These are phyloP conservation scores for Diplazon laetatorius DNA, from an alignment of 2,888 invertebrate genomes.

Conservation along the genomic window DNA sequence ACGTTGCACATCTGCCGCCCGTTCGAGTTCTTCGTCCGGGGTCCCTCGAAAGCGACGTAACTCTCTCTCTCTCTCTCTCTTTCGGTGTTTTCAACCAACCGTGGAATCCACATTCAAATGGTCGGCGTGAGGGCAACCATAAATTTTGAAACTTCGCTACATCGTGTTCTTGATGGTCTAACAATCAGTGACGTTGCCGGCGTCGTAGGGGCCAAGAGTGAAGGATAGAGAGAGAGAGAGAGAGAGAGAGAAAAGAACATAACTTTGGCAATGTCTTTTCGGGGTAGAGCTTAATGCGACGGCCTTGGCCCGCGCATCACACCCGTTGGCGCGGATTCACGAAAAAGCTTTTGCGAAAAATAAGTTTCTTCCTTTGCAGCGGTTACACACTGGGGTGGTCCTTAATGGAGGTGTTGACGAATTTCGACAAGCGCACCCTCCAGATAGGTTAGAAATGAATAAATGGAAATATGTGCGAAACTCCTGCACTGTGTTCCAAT, in stretches of 20 bases:
- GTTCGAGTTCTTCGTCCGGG: slow-evolving; percentile 39
- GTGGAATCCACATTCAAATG: slow-evolving; percentile 51
- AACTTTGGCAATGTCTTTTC: slow-evolving; percentile 34
- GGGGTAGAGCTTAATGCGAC: slow-evolving; percentile 16
- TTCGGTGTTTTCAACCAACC: no score
- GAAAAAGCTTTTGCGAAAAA: slow-evolving; percentile 6
- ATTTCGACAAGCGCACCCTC: no score
- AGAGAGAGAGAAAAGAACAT: background rate
- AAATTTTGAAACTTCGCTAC: slow-evolving; percentile 54
- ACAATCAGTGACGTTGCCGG: slow-evolving; percentile 48
- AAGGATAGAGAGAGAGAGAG: no score
- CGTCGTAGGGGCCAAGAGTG: background rate
- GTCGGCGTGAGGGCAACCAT: slow-evolving; percentile 39
- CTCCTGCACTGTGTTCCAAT: no score
- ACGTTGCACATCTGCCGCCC: slow-evolving; percentile 30
- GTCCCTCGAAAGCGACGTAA: slow-evolving; percentile 17
- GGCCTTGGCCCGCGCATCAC: background rate
- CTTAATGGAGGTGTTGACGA: no score
- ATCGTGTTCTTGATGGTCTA: slow-evolving; percentile 54
- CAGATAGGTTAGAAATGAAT: no score
- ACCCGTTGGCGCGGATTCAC: background rate
- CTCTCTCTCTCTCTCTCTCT: no score
- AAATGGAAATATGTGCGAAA: no score
- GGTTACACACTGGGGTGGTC: no score
- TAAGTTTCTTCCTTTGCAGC: slow-evolving; percentile 7